Base-by-base conservation (phyloP, 2,113 vertebrate species). In the Coryphaenoides rupestris region DNA sequence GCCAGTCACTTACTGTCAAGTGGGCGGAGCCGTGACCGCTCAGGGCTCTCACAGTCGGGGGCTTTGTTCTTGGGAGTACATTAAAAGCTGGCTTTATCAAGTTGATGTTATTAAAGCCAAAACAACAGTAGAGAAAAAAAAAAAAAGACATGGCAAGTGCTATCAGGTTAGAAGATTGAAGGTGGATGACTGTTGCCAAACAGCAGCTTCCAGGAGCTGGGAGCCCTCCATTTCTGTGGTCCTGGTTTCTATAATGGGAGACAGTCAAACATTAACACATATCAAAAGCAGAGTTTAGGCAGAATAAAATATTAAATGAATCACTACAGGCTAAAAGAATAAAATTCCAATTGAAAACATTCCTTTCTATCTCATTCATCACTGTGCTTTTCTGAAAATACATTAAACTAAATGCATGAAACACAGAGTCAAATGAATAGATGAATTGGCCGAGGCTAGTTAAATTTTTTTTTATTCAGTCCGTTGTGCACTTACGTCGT, bases 101-200 rank as follows among this genome's bases (percentile, higher is more conserved):
- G 33, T 40, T 12, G 47, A 50, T n/a, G 47, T n/a, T n/a, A 17
- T 17, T 50, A 50, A n/a, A 50, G 5, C 33, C 33, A 50, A 50
- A 50, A 50, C 15, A 50, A 50, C 15, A n/a, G n/a, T 13, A 17
- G 16, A 50, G n/a, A 50, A 50, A 12, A 45, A 59, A 59, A 22
- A 56, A 9, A 45, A 66, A 58, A 23, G 16, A 45, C 28, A 66
- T 2, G 55, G 14, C 15, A 19, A 65, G 62, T 19, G n/a, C 23
- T 70, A 21, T 5, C 24, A 4, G 0, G 33, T 95, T 81, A 99
- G 80, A 98, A 98, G 49, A 99, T 88, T 0, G 94, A 91, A 54
- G 95, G 94, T 2, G 97, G 96, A 57, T 98, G 91, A 5, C 96
- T 93, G 0, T 77, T 94, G 60, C 97, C 97, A 62, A 97, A 99